These are phyloP conservation scores for Scaptodrosophila latifasciaeformis DNA, from an alignment of 2,888 invertebrate species.

Conservation along the genomic window DNA sequence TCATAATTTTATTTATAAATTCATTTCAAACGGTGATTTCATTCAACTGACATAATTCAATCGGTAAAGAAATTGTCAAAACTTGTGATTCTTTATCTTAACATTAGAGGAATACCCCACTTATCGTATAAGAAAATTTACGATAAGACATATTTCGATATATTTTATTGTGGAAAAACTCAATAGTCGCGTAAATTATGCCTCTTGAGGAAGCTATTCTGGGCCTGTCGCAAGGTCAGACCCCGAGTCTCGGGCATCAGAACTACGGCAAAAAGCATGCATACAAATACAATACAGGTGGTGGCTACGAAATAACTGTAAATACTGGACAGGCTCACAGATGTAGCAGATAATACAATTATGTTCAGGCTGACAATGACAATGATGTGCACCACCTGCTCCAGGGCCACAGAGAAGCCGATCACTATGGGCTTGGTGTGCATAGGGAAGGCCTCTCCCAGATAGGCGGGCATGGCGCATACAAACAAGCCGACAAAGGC, in stretches of 20 bases:
- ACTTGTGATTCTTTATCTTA: too few relatives aligned
- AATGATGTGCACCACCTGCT: conserved; percentile 56
- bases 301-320: conserved; percentile 41
- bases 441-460: conserved; percentile 67
- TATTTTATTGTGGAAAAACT: conserved; percentile 1
- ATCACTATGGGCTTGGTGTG: conserved; percentile 53
- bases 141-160: background rate
- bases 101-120: too few relatives aligned
- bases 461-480: conserved; percentile 49
- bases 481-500: conserved; percentile 57
- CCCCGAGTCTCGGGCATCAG: conserved; percentile 50
- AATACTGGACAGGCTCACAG: background rate
- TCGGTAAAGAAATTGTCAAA: too few relatives aligned
- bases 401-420: conserved; percentile 48
- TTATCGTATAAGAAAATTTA: too few relatives aligned
- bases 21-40: too few relatives aligned
- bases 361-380: conserved; percentile 29
- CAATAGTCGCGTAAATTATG: conserved; percentile 43
- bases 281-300: conserved; percentile 42
- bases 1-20: too few relatives aligned
- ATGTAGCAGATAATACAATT: background rate
- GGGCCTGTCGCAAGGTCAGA: conserved; percentile 44
- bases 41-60: too few relatives aligned
- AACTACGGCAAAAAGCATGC: conserved; percentile 30
- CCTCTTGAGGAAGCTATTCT: conserved; percentile 34